A percentile compares a stretch with the other conserved stretches of the same genome.
These are phyloP conservation scores for Phortica okadai DNA, from an alignment of 2,888 invertebrate genomes.

Conservation along the genomic window DNA sequence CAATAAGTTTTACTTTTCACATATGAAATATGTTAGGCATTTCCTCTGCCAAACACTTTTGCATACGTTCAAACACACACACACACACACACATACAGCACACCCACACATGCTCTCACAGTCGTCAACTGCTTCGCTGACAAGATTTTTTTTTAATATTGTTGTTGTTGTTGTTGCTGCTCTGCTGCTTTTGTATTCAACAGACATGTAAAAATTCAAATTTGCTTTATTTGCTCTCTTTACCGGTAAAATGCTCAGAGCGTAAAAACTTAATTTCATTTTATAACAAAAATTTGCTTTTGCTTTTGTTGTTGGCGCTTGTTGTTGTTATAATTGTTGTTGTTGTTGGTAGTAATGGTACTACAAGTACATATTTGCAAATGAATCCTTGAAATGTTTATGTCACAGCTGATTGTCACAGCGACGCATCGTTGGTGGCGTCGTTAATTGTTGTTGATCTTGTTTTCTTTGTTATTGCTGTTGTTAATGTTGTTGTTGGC, in stretches of 20 bases:
- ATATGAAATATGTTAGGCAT: slow-evolving; percentile 58
- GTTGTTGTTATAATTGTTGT: neutral
- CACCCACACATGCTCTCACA: slow-evolving; percentile 25
- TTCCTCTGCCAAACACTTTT: slow-evolving; percentile 55
- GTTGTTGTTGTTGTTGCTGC: neutral
- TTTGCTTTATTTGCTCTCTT: slow-evolving; percentile 15
- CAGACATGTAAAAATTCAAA: slow-evolving; percentile 44
- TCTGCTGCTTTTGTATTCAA: slow-evolving; percentile 23
- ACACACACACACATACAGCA: slow-evolving; percentile 19
- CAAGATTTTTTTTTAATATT: neutral
- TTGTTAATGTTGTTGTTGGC: neutral
- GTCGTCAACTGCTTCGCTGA: neutral
- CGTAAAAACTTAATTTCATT: slow-evolving; percentile 10
- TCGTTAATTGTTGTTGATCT: neutral
- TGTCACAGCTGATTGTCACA: neutral
- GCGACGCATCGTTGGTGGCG: neutral
- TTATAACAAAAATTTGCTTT: neutral
- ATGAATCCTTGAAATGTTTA: slow-evolving; percentile 18
- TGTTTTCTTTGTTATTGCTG: neutral
- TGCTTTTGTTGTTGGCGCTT: neutral
- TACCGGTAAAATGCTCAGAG: slow-evolving; percentile 25
- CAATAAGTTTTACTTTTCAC: neutral
- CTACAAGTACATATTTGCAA: neutral
- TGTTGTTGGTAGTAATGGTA: neutral
- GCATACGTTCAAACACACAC: slow-evolving; percentile 10